Evolutionary conservation across 2,888 invertebrate genomes (phyloP).

Genomic region (Ichneumoninae sp.): DNA sequence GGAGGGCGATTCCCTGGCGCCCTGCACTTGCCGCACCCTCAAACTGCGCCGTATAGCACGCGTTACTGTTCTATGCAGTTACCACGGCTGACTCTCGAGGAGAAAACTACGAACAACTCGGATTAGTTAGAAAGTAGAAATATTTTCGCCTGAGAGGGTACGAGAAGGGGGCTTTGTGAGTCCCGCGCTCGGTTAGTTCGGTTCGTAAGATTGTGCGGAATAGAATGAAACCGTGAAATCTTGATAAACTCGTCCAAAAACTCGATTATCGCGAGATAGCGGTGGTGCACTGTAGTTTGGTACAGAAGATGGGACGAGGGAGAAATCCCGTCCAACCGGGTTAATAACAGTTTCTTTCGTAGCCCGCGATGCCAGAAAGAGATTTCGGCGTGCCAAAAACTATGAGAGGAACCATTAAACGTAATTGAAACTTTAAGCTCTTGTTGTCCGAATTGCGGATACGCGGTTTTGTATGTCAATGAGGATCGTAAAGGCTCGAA

Average conservation of each 20-base stretch:
- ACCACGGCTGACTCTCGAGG: constrained; percentile 11
- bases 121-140: constrained; percentile 75
- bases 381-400: constrained; percentile 40
- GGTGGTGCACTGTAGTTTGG: constrained; percentile 22
- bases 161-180: not conserved
- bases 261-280: constrained; percentile 72
- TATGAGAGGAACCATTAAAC: constrained; percentile 44
- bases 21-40: constrained; percentile 22
- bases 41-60: not conserved
- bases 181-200: constrained; percentile 9
- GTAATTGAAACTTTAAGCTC: constrained; percentile 57
- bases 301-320: constrained; percentile 10
- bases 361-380: constrained; percentile 29
- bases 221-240: constrained; percentile 74
- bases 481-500: not conserved
- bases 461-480: constrained; percentile 14
- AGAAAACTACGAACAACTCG: constrained; percentile 68
- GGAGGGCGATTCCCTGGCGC: constrained; percentile 19
- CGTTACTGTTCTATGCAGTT: constrained; percentile 19
- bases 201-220: constrained; percentile 29
- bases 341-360: constrained; percentile 66
- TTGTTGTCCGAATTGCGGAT: constrained; percentile 24
- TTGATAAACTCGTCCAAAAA: constrained; percentile 73
- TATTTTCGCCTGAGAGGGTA: constrained; percentile 65
- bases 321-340: constrained; percentile 57